Percentiles rank a stretch among this genome's conserved stretches.
phyloP scores from a whole-genome alignment of 2,113 vertebrate species.

The Pangasianodon hypophthalmus region DNA sequence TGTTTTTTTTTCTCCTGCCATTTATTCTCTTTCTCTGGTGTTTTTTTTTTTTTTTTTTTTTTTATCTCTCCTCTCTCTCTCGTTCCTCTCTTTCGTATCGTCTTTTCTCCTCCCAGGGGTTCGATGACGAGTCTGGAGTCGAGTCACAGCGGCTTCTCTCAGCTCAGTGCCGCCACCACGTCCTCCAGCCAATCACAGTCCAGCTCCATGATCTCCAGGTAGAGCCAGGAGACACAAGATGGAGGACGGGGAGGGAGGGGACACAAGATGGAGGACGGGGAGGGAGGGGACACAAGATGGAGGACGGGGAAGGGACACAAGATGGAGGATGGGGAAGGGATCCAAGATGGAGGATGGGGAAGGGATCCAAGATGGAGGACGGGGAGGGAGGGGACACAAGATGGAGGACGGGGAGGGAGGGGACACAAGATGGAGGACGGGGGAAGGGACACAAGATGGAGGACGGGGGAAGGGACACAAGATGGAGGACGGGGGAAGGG shows the following conservation, averaged over 20 bases:
- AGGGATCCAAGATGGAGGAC: too few species aligned
- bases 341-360: background rate
- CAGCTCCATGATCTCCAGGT: constrained; percentile 98
- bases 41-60: background rate
- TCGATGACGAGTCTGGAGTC: constrained; percentile 99
- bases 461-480: background rate
- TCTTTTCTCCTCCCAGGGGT: constrained; percentile 75
- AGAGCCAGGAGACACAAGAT: constrained; percentile 62
- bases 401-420: too few species aligned
- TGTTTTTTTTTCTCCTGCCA: too few species aligned
- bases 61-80: background rate
- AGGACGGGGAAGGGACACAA: background rate
- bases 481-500: constrained; percentile 55
- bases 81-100: background rate
- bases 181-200: constrained; percentile 92
- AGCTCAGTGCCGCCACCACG: constrained; percentile 94
- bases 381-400: background rate
- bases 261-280: constrained; percentile 53
- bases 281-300: background rate
- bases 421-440: background rate
- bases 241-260: background rate
- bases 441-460: background rate
- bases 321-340: too few species aligned
- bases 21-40: background rate
- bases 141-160: constrained; percentile 97